Conservation (phyloP, 2,113 vertebrate genomes). For the Ammodytes dubius region DNA sequence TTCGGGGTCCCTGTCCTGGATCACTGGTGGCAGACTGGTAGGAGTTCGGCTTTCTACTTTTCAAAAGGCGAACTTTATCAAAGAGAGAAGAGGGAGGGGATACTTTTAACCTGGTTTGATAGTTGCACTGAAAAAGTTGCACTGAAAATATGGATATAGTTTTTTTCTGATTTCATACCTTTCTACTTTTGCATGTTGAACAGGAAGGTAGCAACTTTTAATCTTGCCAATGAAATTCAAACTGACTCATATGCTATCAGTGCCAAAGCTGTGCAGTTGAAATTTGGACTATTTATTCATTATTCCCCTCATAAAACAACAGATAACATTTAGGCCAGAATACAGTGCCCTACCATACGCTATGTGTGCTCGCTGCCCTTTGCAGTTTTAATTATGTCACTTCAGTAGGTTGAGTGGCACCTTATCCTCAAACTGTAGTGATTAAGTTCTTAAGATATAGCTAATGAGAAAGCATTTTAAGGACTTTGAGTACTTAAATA, state of each 20-base stretch:
- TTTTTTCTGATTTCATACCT: neutral
- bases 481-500: constrained; percentile 2
- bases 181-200: neutral
- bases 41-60: constrained; percentile 41
- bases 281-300: neutral
- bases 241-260: neutral
- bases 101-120: neutral
- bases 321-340: neutral
- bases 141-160: neutral
- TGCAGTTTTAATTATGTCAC: constrained; percentile 34
- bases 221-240: neutral
- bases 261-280: neutral
- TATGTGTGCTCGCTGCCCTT: neutral
- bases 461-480: constrained; percentile 20
- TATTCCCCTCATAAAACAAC: neutral
- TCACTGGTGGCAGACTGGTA: constrained; percentile 99
- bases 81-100: neutral
- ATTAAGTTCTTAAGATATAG: constrained; percentile 32
- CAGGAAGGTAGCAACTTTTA: neutral
- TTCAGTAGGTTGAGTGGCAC: neutral
- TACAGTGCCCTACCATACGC: neutral
- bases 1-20: constrained; percentile 97
- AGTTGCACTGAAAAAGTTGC: neutral
- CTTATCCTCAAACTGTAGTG: constrained; percentile 6
- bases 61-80: neutral